These are phyloP conservation scores for Nineta flava DNA, from an alignment of 2,888 invertebrate genomes.

Conservation along the genomic window DNA sequence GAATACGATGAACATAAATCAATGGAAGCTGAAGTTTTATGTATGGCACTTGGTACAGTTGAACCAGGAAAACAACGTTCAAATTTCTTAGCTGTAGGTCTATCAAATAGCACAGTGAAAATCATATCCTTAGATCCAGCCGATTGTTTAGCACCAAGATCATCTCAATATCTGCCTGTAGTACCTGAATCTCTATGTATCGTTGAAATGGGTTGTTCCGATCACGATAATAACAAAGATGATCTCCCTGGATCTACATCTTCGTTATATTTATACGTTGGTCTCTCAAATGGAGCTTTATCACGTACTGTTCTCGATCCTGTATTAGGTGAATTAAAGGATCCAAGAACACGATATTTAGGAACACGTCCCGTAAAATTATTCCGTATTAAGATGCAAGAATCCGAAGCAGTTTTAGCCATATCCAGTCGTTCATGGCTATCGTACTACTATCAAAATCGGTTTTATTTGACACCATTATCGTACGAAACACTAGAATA, in stretches of 20 bases:
- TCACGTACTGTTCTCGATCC: conserved; percentile 88
- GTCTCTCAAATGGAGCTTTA: conserved; percentile 90
- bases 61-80: conserved; percentile 89
- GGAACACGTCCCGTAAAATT: conserved; percentile 86
- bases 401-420: conserved; percentile 89
- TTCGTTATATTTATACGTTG: conserved; percentile 87
- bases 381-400: conserved; percentile 91
- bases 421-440: conserved; percentile 98
- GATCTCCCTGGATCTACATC: conserved; percentile 50
- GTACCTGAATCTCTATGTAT: conserved; percentile 94
- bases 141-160: conserved; percentile 83
- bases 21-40: conserved; percentile 92
- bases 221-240: conserved; percentile 37
- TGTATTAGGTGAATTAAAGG: conserved; percentile 90
- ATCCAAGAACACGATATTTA: conserved; percentile 91
- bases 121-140: conserved; percentile 94
- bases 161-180: conserved; percentile 93
- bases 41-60: conserved; percentile 94
- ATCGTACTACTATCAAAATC: conserved; percentile 94
- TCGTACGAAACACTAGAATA: conserved; percentile 95
- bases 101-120: conserved; percentile 91
- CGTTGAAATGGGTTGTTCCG: conserved; percentile 75
- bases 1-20: conserved; percentile 97
- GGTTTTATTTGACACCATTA: conserved; percentile 86
- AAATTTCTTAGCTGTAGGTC: conserved; percentile 88